Evolutionary conservation across 1,140 invertebrate species (phyloP).

Genomic region (Uloborus diversus): DNA sequence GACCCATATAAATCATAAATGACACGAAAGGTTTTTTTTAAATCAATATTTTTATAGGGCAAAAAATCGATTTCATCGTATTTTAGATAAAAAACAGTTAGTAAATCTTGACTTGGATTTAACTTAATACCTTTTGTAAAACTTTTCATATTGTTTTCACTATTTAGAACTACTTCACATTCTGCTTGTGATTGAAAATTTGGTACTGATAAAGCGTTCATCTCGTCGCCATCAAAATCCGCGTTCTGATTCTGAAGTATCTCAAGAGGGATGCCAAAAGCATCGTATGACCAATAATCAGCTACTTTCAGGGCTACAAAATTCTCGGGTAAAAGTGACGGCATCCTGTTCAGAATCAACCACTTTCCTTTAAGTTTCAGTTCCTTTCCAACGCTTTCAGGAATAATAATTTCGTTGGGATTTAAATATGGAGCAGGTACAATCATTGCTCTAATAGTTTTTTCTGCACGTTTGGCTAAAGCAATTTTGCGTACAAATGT

Average conservation of each 20-base stretch:
- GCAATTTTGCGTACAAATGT: slow-evolving; percentile 21
- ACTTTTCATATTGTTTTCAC: not conserved
- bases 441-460: slow-evolving; percentile 23
- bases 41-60: not conserved
- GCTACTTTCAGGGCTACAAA: slow-evolving; percentile 10
- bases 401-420: slow-evolving; percentile 31
- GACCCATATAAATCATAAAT: slow-evolving; percentile 21
- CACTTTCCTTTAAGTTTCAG: slow-evolving; percentile 1
- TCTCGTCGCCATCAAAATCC: slow-evolving; percentile 18
- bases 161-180: slow-evolving; percentile 4
- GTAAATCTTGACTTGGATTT: slow-evolving; percentile 14
- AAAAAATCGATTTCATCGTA: slow-evolving; percentile 12
- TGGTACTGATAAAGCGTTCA: not conserved
- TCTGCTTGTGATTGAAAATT: slow-evolving; percentile 10
- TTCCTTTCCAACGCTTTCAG: not conserved
- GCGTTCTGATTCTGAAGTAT: slow-evolving; percentile 9
- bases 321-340: slow-evolving; percentile 11
- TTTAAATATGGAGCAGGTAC: slow-evolving; percentile 25
- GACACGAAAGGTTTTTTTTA: slow-evolving; percentile 10
- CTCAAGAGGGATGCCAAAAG: slow-evolving; percentile 18
- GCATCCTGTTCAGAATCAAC: slow-evolving; percentile 32
- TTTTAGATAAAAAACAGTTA: not conserved
- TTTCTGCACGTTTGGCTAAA: slow-evolving; percentile 10
- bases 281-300: not conserved
- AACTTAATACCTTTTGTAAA: slow-evolving; percentile 23